Conservation (phyloP, 2,113 vertebrate species). For the Phycodurus eques region DNA sequence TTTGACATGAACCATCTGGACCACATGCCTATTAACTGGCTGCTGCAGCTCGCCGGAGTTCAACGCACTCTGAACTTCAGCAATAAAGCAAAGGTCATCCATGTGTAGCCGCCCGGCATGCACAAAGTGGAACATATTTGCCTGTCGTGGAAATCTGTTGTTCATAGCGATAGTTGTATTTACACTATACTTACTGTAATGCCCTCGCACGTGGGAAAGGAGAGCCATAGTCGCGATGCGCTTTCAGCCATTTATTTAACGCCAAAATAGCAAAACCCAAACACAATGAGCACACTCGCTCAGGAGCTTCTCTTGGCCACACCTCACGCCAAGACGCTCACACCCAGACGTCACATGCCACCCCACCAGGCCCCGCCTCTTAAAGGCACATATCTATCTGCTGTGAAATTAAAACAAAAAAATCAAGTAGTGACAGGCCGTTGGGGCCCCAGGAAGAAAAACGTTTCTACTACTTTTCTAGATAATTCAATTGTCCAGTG, state of each 20-base stretch:
- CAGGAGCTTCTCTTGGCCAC: neutral
- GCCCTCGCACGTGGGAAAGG: no score
- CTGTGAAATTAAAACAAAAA: no score
- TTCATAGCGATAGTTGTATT: no score
- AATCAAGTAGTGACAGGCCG: no score
- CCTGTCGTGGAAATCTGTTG: no score
- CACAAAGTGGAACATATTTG: neutral
- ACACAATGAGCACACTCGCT: neutral
- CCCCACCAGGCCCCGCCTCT: neutral
- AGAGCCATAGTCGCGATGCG: no score
- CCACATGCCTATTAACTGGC: slow-evolving; percentile 85
- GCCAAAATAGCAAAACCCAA: neutral
- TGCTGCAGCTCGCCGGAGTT: slow-evolving; percentile 86
- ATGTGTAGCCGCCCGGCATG: slow-evolving; percentile 68
- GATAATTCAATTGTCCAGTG: no score
- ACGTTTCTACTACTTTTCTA: no score
- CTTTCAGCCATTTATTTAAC: no score
- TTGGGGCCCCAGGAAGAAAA: no score
- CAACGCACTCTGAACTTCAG: slow-evolving; percentile 79
- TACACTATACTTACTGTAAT: no score
- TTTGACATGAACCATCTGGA: slow-evolving; percentile 86
- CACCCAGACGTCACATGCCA: neutral
- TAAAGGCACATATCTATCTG: neutral
- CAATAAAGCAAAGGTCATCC: slow-evolving; percentile 71
- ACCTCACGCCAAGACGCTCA: neutral